Evolutionary conservation across 2,797 vertebrate species (phyloP).

Genomic region (Macrochelys suwanniensis): DNA sequence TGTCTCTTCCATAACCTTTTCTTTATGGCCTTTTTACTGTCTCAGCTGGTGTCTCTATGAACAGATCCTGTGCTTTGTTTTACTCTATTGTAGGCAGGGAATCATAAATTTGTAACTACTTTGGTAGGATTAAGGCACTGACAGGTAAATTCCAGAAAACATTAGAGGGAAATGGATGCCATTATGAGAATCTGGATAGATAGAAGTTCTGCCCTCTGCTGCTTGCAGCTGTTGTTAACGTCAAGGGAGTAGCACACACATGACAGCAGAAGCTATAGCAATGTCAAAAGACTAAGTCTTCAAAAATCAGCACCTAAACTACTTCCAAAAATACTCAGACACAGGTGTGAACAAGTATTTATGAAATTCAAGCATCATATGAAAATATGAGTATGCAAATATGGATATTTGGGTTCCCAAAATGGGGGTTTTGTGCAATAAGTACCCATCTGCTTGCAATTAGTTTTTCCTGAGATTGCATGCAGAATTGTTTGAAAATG

Average conservation of each 20-base stretch:
- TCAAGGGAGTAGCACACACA: accelerated
- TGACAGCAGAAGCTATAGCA: background rate
- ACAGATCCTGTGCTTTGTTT: background rate
- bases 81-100: background rate
- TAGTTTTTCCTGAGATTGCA: background rate
- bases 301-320: conserved; percentile 19
- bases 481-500: background rate
- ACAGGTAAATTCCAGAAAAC: background rate
- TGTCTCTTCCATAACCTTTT: background rate
- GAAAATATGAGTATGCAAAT: background rate
- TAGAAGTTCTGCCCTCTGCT: background rate
- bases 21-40: background rate
- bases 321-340: background rate
- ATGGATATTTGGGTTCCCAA: background rate
- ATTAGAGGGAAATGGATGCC: background rate
- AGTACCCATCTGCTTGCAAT: background rate
- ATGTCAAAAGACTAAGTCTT: background rate
- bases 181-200: background rate
- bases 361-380: conserved; percentile 1
- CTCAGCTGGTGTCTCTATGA: background rate
- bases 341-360: conserved; percentile 14
- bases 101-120: background rate
- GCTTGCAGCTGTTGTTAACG: background rate
- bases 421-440: background rate
- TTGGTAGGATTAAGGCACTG: conserved; percentile 11